These are phyloP conservation scores for Patiria pectinifera DNA, from an alignment of 53 echinoderm and acorn worm genomes.

Conservation along the genomic window DNA sequence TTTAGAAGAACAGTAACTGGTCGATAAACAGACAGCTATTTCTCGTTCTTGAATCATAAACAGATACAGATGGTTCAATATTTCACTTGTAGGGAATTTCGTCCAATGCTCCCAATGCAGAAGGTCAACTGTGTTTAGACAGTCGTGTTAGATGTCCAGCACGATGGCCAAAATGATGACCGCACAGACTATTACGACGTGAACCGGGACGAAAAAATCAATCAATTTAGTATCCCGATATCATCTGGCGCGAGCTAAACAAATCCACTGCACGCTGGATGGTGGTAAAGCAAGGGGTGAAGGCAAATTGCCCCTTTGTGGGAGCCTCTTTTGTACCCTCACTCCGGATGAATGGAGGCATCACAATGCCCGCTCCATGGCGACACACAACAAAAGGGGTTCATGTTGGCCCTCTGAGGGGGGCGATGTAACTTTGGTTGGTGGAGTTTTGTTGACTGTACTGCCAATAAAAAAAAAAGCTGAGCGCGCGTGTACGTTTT, in stretches of 20 bases:
- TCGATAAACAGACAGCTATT: no score
- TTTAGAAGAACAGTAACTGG: no score
- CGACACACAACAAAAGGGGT: slow-evolving; percentile 40
- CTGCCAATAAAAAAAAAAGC: background rate
- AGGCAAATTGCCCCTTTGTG: background rate
- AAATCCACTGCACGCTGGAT: background rate
- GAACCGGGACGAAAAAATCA: background rate
- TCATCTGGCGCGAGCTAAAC: background rate
- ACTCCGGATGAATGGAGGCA: background rate
- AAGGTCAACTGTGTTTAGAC: background rate
- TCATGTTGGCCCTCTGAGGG: background rate
- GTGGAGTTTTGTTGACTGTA: slow-evolving; percentile 44
- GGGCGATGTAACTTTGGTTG: background rate
- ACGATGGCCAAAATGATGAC: background rate
- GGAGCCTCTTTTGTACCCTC: background rate
- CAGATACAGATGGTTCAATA: no score
- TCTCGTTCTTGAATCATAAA: no score
- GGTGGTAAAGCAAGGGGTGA: background rate
- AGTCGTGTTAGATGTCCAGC: background rate
- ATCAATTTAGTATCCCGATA: background rate
- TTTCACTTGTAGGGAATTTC: no score
- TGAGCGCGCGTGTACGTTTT: background rate
- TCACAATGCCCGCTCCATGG: slow-evolving; percentile 40
- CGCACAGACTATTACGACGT: background rate
- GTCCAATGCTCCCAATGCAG: background rate